phyloP scores from a whole-genome alignment of 2,797 vertebrate species.

The Hydrophis major region DNA sequence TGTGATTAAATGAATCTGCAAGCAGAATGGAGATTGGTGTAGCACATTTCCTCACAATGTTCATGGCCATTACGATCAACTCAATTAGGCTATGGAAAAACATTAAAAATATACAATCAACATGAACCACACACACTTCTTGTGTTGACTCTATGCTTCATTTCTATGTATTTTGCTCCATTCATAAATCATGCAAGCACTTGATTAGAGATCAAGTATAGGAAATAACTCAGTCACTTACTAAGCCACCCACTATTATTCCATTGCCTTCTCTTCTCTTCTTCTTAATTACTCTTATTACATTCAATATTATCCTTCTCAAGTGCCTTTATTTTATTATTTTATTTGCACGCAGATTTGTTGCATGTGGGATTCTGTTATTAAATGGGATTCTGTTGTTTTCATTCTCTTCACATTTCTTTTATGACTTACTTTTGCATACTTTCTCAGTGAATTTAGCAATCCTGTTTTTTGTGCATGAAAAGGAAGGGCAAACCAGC shows the following conservation, averaged over 20 bases:
- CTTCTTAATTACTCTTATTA: not conserved
- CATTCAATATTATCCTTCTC: not conserved
- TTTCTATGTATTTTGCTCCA: not conserved
- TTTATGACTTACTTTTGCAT: not conserved
- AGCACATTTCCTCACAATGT: not conserved
- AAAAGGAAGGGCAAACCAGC: not conserved
- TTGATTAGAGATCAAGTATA: not conserved
- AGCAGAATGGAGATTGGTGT: not conserved
- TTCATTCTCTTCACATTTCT: not conserved
- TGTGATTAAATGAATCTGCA: not conserved
- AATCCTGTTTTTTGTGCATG: not conserved
- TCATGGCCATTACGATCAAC: not conserved
- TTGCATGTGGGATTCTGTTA: not conserved
- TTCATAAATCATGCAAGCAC: not conserved
- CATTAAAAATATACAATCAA: not conserved
- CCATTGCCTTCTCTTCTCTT: not conserved
- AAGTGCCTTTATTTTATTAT: not conserved
- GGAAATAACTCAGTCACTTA: not conserved
- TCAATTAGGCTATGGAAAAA: not conserved
- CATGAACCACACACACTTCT: not conserved
- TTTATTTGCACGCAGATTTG: not conserved
- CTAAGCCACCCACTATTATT: not conserved
- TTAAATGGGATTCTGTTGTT: not conserved
- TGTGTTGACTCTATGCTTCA: not conserved
- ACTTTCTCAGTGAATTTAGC: not conserved